Conservation (phyloP, 1,140 invertebrate genomes). For the Piezodorus guildinii region DNA sequence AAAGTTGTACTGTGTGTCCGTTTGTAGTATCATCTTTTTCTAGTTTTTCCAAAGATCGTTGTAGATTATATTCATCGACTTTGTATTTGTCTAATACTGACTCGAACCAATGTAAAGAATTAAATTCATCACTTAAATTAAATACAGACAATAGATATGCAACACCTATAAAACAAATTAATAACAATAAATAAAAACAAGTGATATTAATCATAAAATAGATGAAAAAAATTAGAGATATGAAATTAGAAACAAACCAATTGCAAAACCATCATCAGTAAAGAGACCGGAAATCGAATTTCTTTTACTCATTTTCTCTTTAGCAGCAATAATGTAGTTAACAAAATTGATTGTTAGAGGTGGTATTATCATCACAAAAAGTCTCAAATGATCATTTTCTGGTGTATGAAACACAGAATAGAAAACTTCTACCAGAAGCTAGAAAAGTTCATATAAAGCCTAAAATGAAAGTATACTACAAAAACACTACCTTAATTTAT, state of each 20-base stretch:
- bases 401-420: slow-evolving; percentile 71
- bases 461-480: too few relatives aligned
- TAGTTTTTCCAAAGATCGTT: slow-evolving; percentile 39
- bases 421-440: slow-evolving; percentile 87
- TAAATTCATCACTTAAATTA: slow-evolving; percentile 63
- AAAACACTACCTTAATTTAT: too few relatives aligned
- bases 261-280: slow-evolving; percentile 96
- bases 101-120: slow-evolving; percentile 92
- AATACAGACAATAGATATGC: slow-evolving; percentile 56
- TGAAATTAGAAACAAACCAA: slow-evolving; percentile 49
- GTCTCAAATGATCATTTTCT: slow-evolving; percentile 81
- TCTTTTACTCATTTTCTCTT: slow-evolving; percentile 79
- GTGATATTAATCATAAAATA: neutral
- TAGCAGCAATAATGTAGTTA: slow-evolving; percentile 81
- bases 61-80: slow-evolving; percentile 45
- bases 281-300: slow-evolving; percentile 78
- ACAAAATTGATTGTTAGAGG: slow-evolving; percentile 90
- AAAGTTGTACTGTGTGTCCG: slow-evolving; percentile 87
- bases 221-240: neutral
- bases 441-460: slow-evolving; percentile 27
- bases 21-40: slow-evolving; percentile 65
- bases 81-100: slow-evolving; percentile 67
- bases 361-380: slow-evolving; percentile 90
- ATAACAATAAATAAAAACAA: too few relatives aligned
- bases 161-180: slow-evolving; percentile 19